Base-by-base conservation (phyloP, 1,140 invertebrate genomes). In the Luehdorfia chinensis region DNA sequence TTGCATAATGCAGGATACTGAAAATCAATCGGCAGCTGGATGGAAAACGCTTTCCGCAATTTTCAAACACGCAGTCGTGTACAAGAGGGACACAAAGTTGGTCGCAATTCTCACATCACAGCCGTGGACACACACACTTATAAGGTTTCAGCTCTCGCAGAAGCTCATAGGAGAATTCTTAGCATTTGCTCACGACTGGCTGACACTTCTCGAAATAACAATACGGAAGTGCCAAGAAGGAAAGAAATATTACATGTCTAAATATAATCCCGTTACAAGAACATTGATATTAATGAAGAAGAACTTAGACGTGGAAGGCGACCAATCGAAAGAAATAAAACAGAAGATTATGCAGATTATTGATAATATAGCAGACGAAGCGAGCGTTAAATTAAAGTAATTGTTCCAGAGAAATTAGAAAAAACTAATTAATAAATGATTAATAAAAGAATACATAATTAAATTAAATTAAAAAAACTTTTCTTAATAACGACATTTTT, bases 21-120 rank as follows among this genome's bases (percentile, higher is more conserved):
- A 71, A 55, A 62, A 60, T 15, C 75, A 79, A 54, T 62, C 70
- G 8, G 48, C 66, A 33, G 61, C 54, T 3, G 79, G 71, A 12
- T 85, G 81, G 81, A 81, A 78, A 59, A 71, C 75, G 0, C 47
- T 85, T 6, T 72, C 62, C 47, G 61, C 79, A 1, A 68, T 85
- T 21, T 84, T 78, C 43, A 81, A 73, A 55, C 59, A 85, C 43
- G 71, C 75, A 1, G 71, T 85, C 7, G 33, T 69, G 0, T 55
- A 62, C 7, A 78, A 69, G 55, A 74, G 73, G 15, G 75, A 84
- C 32, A 47, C 65, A 1, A 75, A 70, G 25, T 32, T 85, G 5
- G 65, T 84, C 0, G 64, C 70, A 3, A 66, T 54, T 3, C 55
- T 85, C 3, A 81, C 78, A 4, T 73, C 69, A 0, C 81, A 85